Evolutionary conservation across 2,888 invertebrate species (phyloP), one percentile per base, ranked within the genome.

Genomic region (Hydrotaea diabolus): DNA sequence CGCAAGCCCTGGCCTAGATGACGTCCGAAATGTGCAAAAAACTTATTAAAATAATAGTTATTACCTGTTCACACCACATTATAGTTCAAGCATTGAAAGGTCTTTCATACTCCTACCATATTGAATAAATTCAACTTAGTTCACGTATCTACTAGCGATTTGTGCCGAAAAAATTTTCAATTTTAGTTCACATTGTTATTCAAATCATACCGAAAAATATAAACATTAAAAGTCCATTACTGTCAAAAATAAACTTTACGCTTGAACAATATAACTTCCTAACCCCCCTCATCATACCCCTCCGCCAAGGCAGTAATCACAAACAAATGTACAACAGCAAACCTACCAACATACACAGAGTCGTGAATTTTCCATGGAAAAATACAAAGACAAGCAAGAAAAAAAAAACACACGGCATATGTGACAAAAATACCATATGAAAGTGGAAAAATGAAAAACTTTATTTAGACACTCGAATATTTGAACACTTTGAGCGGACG

Each of bases 221-320:
- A 66, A 82, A 85, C 85, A 85, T 85, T 85, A 85, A 85, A 85
- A 85, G 85, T 85, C 85, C 85, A 85, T 85, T 85, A 82, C 57
- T 77, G 79, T 66, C 79, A 82, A 82, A 31, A 76, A 79, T 62
- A 77, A 76, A 77, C 76, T 53, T 72, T 66, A 72, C 46, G 53
- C 46, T 75, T 19, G 31, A 39, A 71, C 15, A 49, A 71, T 71
- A 72, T 72, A 36, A 72, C 15, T 1, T 59, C 7, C n/a, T n/a
- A n/a, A n/a, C n/a, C 31, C 31, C 31, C 31, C 31, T 31, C 31
- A 31, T n/a, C n/a, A n/a, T n/a, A n/a, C n/a, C n/a, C n/a, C n/a
- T n/a, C n/a, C n/a, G n/a, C n/a, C n/a, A n/a, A n/a, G n/a, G n/a
- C n/a, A n/a, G n/a, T n/a, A 9, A 49, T 0, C 46, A 53, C 15